phyloP scores from a whole-genome alignment of 2,888 invertebrate species.

The Phortica okadai region DNA sequence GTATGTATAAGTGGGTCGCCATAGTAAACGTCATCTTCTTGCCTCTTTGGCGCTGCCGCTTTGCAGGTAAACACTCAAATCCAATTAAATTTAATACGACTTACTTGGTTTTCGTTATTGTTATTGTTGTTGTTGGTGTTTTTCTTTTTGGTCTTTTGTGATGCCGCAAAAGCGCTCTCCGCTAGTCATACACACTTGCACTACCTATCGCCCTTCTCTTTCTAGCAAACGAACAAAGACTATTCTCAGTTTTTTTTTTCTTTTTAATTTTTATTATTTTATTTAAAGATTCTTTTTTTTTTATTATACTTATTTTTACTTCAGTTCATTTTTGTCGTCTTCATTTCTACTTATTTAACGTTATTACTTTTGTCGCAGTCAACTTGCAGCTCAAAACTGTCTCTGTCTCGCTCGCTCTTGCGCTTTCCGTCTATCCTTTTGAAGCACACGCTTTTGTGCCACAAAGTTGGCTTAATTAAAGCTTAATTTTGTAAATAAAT shows the following conservation, averaged over 20 bases:
- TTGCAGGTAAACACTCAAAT: slow-evolving; percentile 69
- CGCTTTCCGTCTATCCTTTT: slow-evolving; percentile 34
- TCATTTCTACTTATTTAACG: slow-evolving; percentile 54
- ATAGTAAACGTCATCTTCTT: not conserved
- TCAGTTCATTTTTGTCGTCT: slow-evolving; percentile 50
- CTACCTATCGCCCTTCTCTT: not conserved
- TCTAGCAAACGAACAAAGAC: not conserved
- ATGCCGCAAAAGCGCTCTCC: not conserved
- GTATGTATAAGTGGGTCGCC: slow-evolving; percentile 24
- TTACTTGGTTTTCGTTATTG: slow-evolving; percentile 57
- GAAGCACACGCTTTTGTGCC: slow-evolving; percentile 39
- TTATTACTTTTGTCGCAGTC: slow-evolving; percentile 49
- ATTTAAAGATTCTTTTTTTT: slow-evolving; percentile 26
- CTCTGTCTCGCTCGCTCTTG: slow-evolving; percentile 27
- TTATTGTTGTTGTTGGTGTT: slow-evolving; percentile 31
- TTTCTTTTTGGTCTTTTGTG: not conserved
- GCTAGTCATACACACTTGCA: not conserved
- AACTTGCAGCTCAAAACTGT: not conserved
- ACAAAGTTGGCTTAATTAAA: slow-evolving; percentile 61
- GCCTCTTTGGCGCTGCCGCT: slow-evolving; percentile 53
- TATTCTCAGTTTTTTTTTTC: slow-evolving; percentile 40
- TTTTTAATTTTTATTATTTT: slow-evolving; percentile 35
- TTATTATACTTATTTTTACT: slow-evolving; percentile 44
- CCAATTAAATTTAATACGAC: slow-evolving; percentile 71
- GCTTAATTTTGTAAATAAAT: slow-evolving; percentile 61